Evolutionary conservation across 2,113 vertebrate species (phyloP).

Genomic region (Nothobranchius kuhntae): DNA sequence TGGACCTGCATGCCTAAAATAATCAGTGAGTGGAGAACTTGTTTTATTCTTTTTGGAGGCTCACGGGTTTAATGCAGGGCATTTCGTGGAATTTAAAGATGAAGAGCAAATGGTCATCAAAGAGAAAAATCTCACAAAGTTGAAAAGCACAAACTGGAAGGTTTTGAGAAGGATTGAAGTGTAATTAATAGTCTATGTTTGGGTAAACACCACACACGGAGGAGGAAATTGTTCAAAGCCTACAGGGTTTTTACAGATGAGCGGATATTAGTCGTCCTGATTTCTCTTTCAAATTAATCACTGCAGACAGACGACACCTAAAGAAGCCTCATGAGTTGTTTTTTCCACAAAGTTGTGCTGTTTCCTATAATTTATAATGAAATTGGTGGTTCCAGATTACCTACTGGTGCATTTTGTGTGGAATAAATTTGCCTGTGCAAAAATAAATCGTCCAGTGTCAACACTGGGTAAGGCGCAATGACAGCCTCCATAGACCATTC

Average conservation of each 20-base stretch:
- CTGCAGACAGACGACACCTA: constrained; percentile 23
- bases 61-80: constrained; percentile 11
- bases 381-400: constrained; percentile 25
- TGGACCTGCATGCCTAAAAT: constrained; percentile 19
- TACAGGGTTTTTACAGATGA: constrained; percentile 41
- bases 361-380: constrained; percentile 34
- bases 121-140: constrained; percentile 7
- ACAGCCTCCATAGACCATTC: constrained; percentile 55
- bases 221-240: constrained; percentile 41
- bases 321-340: constrained; percentile 11
- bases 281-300: constrained; percentile 53
- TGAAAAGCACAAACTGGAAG: constrained; percentile 29
- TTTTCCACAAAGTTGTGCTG: constrained; percentile 8
- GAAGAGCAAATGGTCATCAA: constrained; percentile 7
- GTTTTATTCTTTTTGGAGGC: constrained; percentile 13
- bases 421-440: constrained; percentile 37
- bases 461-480: constrained; percentile 50
- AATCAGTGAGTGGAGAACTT: constrained; percentile 24
- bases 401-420: constrained; percentile 32
- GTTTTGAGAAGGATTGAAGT: constrained; percentile 21
- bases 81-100: constrained; percentile 31
- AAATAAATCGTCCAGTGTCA: constrained; percentile 61
- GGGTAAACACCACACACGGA: constrained; percentile 37
- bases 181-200: constrained; percentile 38
- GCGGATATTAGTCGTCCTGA: constrained; percentile 20